phyloP scores from a whole-genome alignment of 2,113 vertebrate species.

The Mastomys coucha region DNA sequence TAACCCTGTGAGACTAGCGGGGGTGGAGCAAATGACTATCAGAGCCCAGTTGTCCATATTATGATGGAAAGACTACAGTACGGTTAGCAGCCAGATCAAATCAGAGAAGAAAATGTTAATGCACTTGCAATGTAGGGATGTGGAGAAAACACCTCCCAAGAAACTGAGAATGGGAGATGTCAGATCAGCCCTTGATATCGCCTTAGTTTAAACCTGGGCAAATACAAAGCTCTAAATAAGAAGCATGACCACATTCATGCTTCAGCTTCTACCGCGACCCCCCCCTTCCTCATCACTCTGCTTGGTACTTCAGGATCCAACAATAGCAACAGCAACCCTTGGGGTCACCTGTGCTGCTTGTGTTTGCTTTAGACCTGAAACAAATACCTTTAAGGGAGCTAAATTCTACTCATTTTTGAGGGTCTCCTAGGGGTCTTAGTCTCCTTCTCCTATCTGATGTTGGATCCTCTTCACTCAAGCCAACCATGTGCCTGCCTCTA shows the following conservation, averaged over 20 bases:
- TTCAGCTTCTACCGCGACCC: neutral
- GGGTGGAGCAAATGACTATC: rapidly evolving
- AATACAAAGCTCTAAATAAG: neutral
- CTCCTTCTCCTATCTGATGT: neutral
- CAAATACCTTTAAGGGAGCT: neutral
- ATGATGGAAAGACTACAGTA: neutral
- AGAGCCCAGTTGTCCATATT: neutral
- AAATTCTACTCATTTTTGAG: neutral
- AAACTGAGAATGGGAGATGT: neutral
- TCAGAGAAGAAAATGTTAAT: neutral
- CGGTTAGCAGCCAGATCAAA: neutral
- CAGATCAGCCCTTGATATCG: neutral
- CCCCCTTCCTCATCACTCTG: neutral
- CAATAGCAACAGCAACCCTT: neutral
- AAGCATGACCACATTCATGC: neutral
- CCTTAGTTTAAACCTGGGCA: neutral
- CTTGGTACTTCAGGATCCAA: neutral
- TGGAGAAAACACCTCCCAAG: neutral
- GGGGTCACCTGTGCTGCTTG: neutral
- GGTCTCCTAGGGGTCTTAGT: neutral
- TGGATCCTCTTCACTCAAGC: neutral
- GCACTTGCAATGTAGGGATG: neutral
- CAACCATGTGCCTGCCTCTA: neutral
- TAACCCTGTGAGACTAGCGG: too few relatives aligned
- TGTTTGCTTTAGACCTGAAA: neutral